A percentile compares a stretch with the other conserved stretches of the same genome.
Evolutionary conservation across 2,888 invertebrate genomes (phyloP).

Genomic region (Leptarthrus brevirostris): DNA sequence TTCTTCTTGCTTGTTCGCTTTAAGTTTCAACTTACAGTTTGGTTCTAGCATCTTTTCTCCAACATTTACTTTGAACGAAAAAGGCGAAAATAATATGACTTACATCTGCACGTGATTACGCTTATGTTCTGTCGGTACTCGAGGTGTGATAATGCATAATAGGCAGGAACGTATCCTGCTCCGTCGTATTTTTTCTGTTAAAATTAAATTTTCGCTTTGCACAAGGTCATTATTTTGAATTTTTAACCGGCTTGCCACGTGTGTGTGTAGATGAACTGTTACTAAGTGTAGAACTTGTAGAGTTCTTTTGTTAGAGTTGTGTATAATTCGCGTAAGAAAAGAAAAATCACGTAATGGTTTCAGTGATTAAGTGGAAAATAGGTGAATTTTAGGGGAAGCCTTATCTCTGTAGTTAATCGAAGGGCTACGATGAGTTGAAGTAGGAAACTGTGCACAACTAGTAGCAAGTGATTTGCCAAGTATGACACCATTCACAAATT

Average conservation of each 20-base stretch:
- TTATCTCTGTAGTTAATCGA: no score
- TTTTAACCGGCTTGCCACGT: conserved; percentile 29
- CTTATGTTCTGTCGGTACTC: conserved; percentile 11
- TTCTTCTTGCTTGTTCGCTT: conserved; percentile 50
- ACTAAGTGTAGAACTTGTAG: not conserved
- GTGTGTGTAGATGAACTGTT: conserved; percentile 14
- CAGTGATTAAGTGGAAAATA: conserved; percentile 3
- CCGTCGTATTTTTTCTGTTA: not conserved
- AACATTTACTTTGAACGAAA: conserved; percentile 24
- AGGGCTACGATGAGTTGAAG: no score
- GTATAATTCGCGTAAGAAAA: not conserved
- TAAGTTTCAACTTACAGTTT: conserved; percentile 46
- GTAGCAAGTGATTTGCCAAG: not conserved
- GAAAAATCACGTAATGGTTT: not conserved
- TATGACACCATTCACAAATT: not conserved
- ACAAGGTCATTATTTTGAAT: conserved; percentile 40
- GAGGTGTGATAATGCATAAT: not conserved
- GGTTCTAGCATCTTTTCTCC: conserved; percentile 18
- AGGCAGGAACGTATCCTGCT: not conserved
- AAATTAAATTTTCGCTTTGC: conserved; percentile 24
- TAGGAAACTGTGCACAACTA: conserved; percentile 35
- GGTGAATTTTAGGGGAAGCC: no score
- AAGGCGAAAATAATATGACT: conserved; percentile 4
- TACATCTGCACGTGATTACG: not conserved
- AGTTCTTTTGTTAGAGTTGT: conserved; percentile 4